Evolutionary conservation across 2,888 invertebrate genomes (phyloP).

Genomic region (Latrodectus hesperus): DNA sequence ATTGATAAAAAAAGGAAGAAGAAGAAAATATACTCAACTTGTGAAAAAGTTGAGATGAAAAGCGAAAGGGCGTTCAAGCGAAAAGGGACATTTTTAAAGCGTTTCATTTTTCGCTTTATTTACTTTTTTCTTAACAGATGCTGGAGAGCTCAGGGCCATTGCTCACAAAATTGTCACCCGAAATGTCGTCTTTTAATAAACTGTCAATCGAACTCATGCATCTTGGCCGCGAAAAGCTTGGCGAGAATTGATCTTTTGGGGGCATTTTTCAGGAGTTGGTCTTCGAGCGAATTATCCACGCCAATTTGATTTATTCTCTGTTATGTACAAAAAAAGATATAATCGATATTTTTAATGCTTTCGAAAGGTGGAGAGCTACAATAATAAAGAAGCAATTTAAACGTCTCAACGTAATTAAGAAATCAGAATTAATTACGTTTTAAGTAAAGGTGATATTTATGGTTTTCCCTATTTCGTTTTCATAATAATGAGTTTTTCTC

Average conservation of each 20-base stretch:
- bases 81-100: not conserved
- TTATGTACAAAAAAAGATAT: too few species aligned
- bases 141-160: not conserved
- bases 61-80: not conserved
- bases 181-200: not conserved
- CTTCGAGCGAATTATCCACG: too few species aligned
- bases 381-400: too few species aligned
- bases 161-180: not conserved
- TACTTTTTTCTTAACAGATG: not conserved
- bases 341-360: too few species aligned
- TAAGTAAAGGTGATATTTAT: not conserved
- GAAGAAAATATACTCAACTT: not conserved
- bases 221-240: not conserved
- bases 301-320: too few species aligned
- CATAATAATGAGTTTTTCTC: not conserved
- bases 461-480: not conserved
- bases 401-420: too few species aligned
- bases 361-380: too few species aligned
- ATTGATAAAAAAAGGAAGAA: not conserved
- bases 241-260: not conserved
- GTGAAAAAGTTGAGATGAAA: not conserved
- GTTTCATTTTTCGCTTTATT: not conserved
- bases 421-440: slow-evolving; percentile 1
- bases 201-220: not conserved
- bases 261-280: too few species aligned